Evolutionary conservation across 1,140 invertebrate species (phyloP).

Genomic region (Drosophila persimilis): DNA sequence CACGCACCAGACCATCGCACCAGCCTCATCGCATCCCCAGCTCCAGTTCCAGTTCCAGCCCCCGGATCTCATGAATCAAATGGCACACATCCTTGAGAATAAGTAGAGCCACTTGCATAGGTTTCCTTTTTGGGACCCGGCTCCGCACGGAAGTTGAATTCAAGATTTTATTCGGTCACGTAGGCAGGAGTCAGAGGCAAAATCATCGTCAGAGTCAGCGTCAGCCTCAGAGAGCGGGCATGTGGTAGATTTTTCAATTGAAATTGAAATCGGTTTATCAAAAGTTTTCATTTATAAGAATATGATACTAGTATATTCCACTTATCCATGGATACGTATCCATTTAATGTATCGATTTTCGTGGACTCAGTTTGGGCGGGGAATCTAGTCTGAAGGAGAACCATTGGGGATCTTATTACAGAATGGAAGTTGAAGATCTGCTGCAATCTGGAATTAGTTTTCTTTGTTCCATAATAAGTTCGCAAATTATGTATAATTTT

Average conservation of each 20-base stretch:
- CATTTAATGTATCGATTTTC: conserved; percentile 38
- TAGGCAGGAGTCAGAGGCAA: conserved; percentile 13
- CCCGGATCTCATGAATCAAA: conserved; percentile 68
- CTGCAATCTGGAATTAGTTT: no score
- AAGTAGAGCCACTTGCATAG: background rate
- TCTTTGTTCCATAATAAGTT: no score
- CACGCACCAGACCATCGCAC: conserved; percentile 13
- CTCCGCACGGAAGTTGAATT: conserved; percentile 45
- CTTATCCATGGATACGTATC: background rate
- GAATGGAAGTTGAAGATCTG: no score
- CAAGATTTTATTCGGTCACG: conserved; percentile 58
- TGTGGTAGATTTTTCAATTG: conserved; percentile 44
- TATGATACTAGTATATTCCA: conserved; percentile 6
- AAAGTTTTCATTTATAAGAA: conserved; percentile 35
- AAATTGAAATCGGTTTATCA: conserved; percentile 48
- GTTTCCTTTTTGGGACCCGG: background rate
- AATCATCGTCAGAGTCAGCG: background rate
- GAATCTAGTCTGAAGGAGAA: no score
- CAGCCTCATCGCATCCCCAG: background rate
- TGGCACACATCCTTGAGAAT: conserved; percentile 52
- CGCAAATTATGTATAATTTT: no score
- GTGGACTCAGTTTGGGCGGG: no score
- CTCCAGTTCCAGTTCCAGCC: no score
- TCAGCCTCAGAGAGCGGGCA: background rate
- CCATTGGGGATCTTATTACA: no score